Evolutionary conservation across 2,113 vertebrate genomes (phyloP).

Genomic region (Etheostoma cragini): DNA sequence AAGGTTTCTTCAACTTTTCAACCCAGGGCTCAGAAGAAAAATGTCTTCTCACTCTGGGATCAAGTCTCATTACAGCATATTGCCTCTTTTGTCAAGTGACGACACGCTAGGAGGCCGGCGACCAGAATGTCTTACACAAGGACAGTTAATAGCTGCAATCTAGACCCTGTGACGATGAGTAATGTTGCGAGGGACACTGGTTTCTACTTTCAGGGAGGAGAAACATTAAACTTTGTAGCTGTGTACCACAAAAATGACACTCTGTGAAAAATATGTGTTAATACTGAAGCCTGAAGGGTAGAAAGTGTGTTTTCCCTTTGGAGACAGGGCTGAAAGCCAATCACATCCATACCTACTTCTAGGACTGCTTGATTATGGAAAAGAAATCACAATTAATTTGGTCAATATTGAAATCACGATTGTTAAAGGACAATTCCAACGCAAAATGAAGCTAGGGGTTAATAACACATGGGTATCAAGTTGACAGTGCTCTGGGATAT

Average conservation of each 20-base stretch:
- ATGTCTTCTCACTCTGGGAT: constrained; percentile 47
- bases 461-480: too few relatives aligned
- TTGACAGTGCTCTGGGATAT: too few relatives aligned
- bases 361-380: too few relatives aligned
- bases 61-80: constrained; percentile 60
- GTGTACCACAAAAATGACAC: constrained; percentile 17
- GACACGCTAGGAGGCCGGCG: constrained; percentile 10
- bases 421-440: too few relatives aligned
- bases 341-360: background rate
- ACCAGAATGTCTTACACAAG: constrained; percentile 54
- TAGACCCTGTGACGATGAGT: constrained; percentile 53
- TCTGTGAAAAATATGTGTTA: background rate
- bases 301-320: background rate
- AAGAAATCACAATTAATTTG: too few relatives aligned
- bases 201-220: constrained; percentile 32
- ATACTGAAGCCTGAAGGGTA: background rate
- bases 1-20: constrained; percentile 46
- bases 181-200: constrained; percentile 24
- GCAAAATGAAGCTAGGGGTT: too few relatives aligned
- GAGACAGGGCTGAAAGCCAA: background rate
- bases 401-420: too few relatives aligned
- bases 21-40: constrained; percentile 49
- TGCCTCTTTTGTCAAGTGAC: constrained; percentile 69
- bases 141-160: constrained; percentile 55
- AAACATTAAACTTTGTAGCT: constrained; percentile 24